Conservation (phyloP, 2,113 vertebrate species). For the Myotis davidii region DNA sequence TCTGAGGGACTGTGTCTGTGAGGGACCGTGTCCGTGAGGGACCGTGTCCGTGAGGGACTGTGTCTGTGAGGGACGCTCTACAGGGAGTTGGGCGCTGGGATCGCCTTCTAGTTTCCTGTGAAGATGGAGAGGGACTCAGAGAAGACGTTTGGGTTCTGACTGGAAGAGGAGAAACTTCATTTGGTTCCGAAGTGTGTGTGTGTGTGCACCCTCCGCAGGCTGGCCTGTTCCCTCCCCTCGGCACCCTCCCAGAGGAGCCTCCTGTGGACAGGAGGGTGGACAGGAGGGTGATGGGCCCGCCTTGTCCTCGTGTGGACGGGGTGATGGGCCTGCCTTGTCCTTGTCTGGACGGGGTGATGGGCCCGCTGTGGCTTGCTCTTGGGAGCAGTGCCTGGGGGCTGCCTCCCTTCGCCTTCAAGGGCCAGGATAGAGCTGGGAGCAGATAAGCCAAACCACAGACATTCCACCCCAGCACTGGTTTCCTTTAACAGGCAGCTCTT, state of each 20-base stretch:
- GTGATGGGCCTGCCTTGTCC: too few relatives aligned
- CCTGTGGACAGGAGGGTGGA: background rate
- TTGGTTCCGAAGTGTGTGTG: slow-evolving; percentile 27
- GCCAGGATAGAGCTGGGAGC: background rate
- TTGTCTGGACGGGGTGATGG: too few relatives aligned
- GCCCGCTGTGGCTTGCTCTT: background rate
- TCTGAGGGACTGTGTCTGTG: too few relatives aligned
- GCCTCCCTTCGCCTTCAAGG: slow-evolving; percentile 52
- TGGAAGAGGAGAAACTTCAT: background rate
- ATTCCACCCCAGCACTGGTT: background rate
- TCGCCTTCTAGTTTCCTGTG: background rate
- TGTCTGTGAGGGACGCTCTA: background rate
- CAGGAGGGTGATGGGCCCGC: too few relatives aligned
- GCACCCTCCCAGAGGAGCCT: slow-evolving; percentile 21
- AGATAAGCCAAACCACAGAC: background rate
- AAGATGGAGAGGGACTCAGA: background rate
- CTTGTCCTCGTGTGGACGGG: too few relatives aligned
- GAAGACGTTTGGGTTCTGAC: slow-evolving; percentile 19
- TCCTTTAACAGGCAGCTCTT: slow-evolving; percentile 46
- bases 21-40: too few relatives aligned
- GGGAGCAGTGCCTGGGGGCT: slow-evolving; percentile 15
- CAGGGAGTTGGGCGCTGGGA: background rate
- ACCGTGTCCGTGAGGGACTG: too few relatives aligned
- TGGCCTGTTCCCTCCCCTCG: slow-evolving; percentile 9
- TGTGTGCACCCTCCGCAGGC: background rate